Percentiles rank a stretch among this genome's conserved stretches.
phyloP scores from a whole-genome alignment of 2,113 vertebrate species.

The Terrapene triunguis region DNA sequence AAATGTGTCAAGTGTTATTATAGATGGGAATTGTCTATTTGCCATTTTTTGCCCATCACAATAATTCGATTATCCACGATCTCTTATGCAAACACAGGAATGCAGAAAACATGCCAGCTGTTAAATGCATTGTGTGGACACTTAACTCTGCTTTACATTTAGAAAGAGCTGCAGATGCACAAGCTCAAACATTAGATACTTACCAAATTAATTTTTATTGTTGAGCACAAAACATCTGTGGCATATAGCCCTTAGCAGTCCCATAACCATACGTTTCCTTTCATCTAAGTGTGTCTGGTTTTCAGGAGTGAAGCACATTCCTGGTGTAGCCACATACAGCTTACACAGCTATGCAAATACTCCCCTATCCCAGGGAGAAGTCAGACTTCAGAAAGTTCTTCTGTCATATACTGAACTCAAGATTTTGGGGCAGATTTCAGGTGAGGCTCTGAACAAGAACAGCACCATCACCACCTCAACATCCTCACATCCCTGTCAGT shows the following conservation, averaged over 20 bases:
- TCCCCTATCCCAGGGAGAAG: not conserved
- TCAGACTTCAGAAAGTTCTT: no score
- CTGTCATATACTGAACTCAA: no score
- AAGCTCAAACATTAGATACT: slow-evolving; percentile 14
- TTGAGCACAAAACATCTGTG: slow-evolving; percentile 9
- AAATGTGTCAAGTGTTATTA: not conserved
- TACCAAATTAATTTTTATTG: slow-evolving; percentile 36
- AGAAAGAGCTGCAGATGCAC: slow-evolving; percentile 33
- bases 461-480: no score
- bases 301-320: not conserved
- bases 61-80: slow-evolving; percentile 48
- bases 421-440: no score
- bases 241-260: not conserved
- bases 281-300: not conserved
- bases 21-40: slow-evolving; percentile 32
- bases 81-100: slow-evolving; percentile 55
- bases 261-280: not conserved
- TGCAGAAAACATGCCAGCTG: slow-evolving; percentile 51
- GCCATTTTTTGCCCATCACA: slow-evolving; percentile 48
- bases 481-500: no score
- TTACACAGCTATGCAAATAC: not conserved
- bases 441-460: no score
- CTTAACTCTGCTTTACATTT: not conserved
- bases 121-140: not conserved
- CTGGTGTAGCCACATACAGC: not conserved